Conservation (phyloP, 2,797 vertebrate genomes). For the Myotis pilosus region DNA sequence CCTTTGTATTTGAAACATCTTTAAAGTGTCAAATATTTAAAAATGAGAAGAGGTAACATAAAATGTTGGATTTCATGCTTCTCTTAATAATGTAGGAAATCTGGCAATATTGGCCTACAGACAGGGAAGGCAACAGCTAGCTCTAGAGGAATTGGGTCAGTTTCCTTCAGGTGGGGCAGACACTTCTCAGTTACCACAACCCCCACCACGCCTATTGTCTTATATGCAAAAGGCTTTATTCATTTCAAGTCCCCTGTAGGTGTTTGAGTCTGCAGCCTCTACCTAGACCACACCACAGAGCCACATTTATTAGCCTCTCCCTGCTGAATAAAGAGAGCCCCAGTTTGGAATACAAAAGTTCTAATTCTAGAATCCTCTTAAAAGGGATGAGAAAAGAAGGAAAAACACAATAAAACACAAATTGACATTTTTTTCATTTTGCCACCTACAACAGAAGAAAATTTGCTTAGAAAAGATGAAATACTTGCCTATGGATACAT, state of each 20-base stretch:
- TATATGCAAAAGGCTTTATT: not conserved
- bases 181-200: not conserved
- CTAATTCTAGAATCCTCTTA: not conserved
- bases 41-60: not conserved
- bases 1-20: not conserved
- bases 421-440: not conserved
- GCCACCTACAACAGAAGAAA: not conserved
- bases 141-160: not conserved
- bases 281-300: not conserved
- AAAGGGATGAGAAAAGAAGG: not conserved
- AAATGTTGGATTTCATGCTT: not conserved
- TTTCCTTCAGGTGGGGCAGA: not conserved
- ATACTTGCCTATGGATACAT: not conserved
- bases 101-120: not conserved
- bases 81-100: not conserved
- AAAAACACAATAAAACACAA: not conserved
- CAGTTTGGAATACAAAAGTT: not conserved
- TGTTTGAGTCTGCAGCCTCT: not conserved
- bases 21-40: not conserved
- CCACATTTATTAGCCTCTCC: not conserved
- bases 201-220: not conserved
- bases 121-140: not conserved
- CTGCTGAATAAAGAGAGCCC: not conserved
- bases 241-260: not conserved
- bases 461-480: constrained; percentile 5